Conservation (phyloP, 2,113 vertebrate genomes). For the Atrichornis clamosus region DNA sequence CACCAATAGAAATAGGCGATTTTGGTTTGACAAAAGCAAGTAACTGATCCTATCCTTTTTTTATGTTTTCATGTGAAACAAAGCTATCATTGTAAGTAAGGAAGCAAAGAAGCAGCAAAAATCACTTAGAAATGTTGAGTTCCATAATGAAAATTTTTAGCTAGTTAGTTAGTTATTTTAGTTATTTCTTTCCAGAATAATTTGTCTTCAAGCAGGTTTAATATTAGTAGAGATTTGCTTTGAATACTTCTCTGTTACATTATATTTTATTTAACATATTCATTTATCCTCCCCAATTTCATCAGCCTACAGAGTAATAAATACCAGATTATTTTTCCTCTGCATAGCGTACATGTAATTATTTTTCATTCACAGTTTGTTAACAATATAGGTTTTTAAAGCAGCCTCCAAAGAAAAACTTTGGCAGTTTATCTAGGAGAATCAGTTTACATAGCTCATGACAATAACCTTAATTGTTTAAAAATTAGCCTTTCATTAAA, state of each 20-base stretch:
- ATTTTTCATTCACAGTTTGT: neutral
- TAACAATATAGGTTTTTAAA: neutral
- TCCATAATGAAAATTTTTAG: neutral
- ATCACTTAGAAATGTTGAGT: neutral
- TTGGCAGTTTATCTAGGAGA: neutral
- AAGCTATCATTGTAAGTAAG: neutral
- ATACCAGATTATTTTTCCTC: neutral
- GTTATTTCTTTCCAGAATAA: neutral
- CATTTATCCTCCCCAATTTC: neutral
- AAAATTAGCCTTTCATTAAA: neutral
- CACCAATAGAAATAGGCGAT: neutral
- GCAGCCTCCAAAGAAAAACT: neutral
- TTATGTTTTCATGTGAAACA: neutral
- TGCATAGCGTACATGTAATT: neutral
- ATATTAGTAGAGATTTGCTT: neutral
- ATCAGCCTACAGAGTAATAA: neutral
- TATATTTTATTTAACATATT: neutral
- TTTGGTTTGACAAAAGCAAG: neutral
- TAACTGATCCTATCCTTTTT: fast-evolving
- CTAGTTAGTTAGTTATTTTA: neutral
- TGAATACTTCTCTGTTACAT: neutral
- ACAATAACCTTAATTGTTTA: neutral
- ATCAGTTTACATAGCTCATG: neutral
- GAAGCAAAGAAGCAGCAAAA: neutral
- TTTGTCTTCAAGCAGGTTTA: neutral